Conservation (phyloP, 1,140 invertebrate species). For the Periplaneta americana region DNA sequence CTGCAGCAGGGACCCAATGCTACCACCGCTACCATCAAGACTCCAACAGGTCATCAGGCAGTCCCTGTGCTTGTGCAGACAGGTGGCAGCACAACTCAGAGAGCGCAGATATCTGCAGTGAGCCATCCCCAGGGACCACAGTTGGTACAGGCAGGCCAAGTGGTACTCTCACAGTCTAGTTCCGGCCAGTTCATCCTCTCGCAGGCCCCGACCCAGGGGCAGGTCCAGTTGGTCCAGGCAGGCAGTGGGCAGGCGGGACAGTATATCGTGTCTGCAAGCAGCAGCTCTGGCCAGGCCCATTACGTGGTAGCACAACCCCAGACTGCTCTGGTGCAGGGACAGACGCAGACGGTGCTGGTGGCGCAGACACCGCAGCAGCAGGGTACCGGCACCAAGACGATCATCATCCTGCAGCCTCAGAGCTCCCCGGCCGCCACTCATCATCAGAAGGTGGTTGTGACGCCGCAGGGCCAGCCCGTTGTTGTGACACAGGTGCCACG, state of each 20-base stretch:
- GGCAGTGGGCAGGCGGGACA: slow-evolving; percentile 40
- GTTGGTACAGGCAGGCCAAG: slow-evolving; percentile 15
- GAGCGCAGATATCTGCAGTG: slow-evolving; percentile 30
- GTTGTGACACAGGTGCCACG: slow-evolving; percentile 49
- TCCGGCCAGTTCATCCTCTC: slow-evolving; percentile 48
- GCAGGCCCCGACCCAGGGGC: slow-evolving; percentile 11
- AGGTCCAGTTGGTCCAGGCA: slow-evolving; percentile 34
- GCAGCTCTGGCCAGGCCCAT: slow-evolving; percentile 42
- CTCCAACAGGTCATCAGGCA: slow-evolving; percentile 39
- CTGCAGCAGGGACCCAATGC: slow-evolving; percentile 17
- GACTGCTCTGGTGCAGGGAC: slow-evolving; percentile 49
- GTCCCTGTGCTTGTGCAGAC: slow-evolving; percentile 41
- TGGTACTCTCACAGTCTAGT: slow-evolving; percentile 36
- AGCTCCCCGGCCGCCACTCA: slow-evolving; percentile 30
- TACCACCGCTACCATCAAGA: slow-evolving; percentile 36
- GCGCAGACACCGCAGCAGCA: slow-evolving; percentile 56
- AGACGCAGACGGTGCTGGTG: slow-evolving; percentile 54
- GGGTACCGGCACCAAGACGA: slow-evolving; percentile 57
- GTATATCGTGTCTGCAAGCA: slow-evolving; percentile 47
- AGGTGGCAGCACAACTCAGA: slow-evolving; percentile 25
- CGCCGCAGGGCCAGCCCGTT: slow-evolving; percentile 57
- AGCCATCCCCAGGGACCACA: not conserved
- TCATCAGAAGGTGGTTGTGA: slow-evolving; percentile 50
- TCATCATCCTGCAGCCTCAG: slow-evolving; percentile 65
- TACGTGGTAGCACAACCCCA: slow-evolving; percentile 59